Evolutionary conservation across 2,113 vertebrate genomes (phyloP), one percentile per base, ranked within the genome.

Genomic region (Podarcis raffonei): DNA sequence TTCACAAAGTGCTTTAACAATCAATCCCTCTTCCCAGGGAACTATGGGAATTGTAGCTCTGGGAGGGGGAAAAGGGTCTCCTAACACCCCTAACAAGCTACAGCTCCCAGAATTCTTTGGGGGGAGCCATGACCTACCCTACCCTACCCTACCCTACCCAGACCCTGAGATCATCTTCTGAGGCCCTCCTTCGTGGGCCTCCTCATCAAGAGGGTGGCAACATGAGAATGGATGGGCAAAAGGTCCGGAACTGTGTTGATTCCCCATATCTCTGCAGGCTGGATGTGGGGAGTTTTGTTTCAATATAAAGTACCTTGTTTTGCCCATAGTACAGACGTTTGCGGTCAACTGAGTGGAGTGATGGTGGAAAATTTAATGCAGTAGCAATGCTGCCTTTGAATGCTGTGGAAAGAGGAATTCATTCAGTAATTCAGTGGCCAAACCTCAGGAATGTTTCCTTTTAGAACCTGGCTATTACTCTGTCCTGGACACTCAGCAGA

Each of bases 361-460:
- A 71, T 37, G 22, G 42, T 53, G 30, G 71, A 83, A 5, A 1
- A 12, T 75, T 89, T 92, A 88, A 77, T 57, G 37, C 15, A 30
- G 30, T 76, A 66, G 5, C 87, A 84, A 57, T 62, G 1, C 88
- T 84, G 37, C 88, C 57, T 62, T 20, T 15, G 90, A 90, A 71
- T 66, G 2, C 3, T 78, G 20, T 90, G 57, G 13, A 90, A 95
- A 90, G 0, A 89, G 23, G 74, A 80, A 23, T 1, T 87, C 88
- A 80, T 22, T 62, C 32, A 91, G 32, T 16, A 87, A 66, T 88
- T 20, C 80, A 5, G 3, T 59, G 78, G 8, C 42, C 68, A 87
- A 90, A 85, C 18, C 39, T 86, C 25, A 93, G 3, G 12, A 93
- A 92, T 86, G 84, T 0, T 20, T 88, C 0, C 53, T 27, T 81